Evolutionary conservation across 2,797 vertebrate genomes (phyloP).

Genomic region (Paramormyrops hopkinsi): DNA sequence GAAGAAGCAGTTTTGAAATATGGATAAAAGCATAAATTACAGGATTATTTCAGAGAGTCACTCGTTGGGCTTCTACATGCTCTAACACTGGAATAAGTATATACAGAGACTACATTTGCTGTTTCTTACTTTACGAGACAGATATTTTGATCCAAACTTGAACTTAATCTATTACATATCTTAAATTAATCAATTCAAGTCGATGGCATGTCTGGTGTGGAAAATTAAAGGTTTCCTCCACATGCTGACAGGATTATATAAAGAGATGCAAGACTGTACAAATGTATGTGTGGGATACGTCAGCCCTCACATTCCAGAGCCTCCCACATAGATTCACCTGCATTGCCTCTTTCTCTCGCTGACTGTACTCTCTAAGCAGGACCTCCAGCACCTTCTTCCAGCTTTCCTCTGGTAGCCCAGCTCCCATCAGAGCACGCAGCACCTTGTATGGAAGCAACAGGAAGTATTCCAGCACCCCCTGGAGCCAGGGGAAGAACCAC

Average conservation of each 20-base stretch:
- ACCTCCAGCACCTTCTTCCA: slow-evolving; percentile 71
- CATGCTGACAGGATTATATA: neutral
- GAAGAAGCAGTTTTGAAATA: neutral
- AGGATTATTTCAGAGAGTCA: neutral
- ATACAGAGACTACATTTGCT: neutral
- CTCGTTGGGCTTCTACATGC: neutral
- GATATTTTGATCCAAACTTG: neutral
- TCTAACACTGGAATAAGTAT: neutral
- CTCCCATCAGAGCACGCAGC: slow-evolving; percentile 58
- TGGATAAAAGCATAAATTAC: neutral
- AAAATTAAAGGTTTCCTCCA: neutral
- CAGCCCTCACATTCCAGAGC: neutral
- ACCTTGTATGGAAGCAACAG: slow-evolving; percentile 70
- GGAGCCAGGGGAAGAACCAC: slow-evolving; percentile 72
- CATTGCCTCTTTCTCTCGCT: slow-evolving; percentile 65
- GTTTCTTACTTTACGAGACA: neutral
- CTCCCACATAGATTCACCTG: slow-evolving; percentile 56
- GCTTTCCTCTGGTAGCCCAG: slow-evolving; percentile 51
- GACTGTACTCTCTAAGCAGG: slow-evolving; percentile 62
- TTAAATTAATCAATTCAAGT: neutral
- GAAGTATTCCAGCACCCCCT: slow-evolving; percentile 60
- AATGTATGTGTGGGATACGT: neutral
- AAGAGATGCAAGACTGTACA: neutral
- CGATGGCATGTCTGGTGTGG: neutral
- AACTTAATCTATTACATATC: neutral